phyloP scores from a whole-genome alignment of 2,888 invertebrate genomes.

The Polymixis lichenea region DNA sequence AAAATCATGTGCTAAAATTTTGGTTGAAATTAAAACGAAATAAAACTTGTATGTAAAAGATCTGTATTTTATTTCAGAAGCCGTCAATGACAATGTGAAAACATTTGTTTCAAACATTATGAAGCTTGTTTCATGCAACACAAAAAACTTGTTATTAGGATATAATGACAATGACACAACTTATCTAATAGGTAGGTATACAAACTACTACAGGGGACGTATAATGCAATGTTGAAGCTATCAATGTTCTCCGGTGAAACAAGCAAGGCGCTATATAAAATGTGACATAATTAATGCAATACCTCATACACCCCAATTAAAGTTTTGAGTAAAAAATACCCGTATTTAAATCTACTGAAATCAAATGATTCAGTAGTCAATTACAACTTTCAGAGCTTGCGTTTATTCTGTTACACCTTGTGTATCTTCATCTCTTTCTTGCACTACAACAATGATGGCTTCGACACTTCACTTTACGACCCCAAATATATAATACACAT shows the following conservation, averaged over 20 bases:
- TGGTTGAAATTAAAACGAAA: slow-evolving; percentile 43
- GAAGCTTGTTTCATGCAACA: slow-evolving; percentile 50
- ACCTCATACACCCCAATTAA: too few relatives aligned
- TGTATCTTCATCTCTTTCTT: not conserved
- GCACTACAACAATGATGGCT: not conserved
- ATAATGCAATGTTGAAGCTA: slow-evolving; percentile 8
- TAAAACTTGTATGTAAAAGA: slow-evolving; percentile 55
- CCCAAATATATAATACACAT: slow-evolving; percentile 17
- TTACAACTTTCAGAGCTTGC: too few relatives aligned
- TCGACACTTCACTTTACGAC: not conserved
- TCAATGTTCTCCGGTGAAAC: not conserved
- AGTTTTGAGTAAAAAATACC: too few relatives aligned
- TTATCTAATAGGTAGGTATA: slow-evolving; percentile 52
- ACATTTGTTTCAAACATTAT: slow-evolving; percentile 49
- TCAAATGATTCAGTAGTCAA: too few relatives aligned
- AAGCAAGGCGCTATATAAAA: not conserved
- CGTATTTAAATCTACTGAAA: too few relatives aligned
- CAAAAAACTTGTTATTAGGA: slow-evolving; percentile 38
- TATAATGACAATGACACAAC: slow-evolving; percentile 45
- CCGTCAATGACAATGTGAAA: slow-evolving; percentile 54
- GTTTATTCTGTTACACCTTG: too few relatives aligned
- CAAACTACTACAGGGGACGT: slow-evolving; percentile 30
- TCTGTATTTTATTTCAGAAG: slow-evolving; percentile 67
- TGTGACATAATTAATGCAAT: too few relatives aligned
- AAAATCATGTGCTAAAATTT: not conserved